Percentiles rank a stretch among this genome's conserved stretches.
These are phyloP conservation scores for Amphipyra berbera DNA, from an alignment of 2,888 invertebrate genomes.

Conservation along the genomic window DNA sequence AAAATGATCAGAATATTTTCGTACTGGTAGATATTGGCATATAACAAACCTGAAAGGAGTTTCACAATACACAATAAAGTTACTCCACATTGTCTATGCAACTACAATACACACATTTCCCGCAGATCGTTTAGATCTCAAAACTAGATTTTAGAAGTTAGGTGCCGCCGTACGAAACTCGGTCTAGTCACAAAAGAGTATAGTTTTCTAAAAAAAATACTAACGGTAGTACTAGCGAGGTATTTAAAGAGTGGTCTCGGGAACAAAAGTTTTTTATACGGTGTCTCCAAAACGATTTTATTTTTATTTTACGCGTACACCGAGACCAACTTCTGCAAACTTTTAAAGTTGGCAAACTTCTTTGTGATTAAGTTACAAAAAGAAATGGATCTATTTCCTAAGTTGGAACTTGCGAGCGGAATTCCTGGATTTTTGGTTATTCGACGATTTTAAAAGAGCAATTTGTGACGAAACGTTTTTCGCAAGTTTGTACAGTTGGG, in stretches of 20 bases:
- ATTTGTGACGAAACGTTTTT: constrained; percentile 55
- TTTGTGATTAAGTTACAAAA: constrained; percentile 71
- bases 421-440: constrained; percentile 56
- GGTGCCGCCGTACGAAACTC: constrained; percentile 13
- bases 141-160: constrained; percentile 49
- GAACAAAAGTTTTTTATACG: constrained; percentile 47
- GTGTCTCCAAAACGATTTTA: constrained; percentile 62
- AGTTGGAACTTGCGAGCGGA: constrained; percentile 55
- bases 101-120: constrained; percentile 35
- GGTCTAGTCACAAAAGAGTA: constrained; percentile 32
- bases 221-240: constrained; percentile 34
- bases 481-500: constrained; percentile 42
- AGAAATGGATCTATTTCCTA: constrained; percentile 70
- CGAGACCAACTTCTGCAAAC: constrained; percentile 63
- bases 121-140: constrained; percentile 41
- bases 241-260: constrained; percentile 56
- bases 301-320: constrained; percentile 69
- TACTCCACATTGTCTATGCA: constrained; percentile 23
- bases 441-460: constrained; percentile 54
- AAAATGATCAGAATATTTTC: constrained; percentile 7
- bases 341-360: constrained; percentile 66
- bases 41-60: not conserved
- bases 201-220: constrained; percentile 29
- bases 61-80: constrained; percentile 29
- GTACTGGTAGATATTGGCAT: constrained; percentile 4